phyloP scores from a whole-genome alignment of 2,797 vertebrate species.

The Trichosurus vulpecula region DNA sequence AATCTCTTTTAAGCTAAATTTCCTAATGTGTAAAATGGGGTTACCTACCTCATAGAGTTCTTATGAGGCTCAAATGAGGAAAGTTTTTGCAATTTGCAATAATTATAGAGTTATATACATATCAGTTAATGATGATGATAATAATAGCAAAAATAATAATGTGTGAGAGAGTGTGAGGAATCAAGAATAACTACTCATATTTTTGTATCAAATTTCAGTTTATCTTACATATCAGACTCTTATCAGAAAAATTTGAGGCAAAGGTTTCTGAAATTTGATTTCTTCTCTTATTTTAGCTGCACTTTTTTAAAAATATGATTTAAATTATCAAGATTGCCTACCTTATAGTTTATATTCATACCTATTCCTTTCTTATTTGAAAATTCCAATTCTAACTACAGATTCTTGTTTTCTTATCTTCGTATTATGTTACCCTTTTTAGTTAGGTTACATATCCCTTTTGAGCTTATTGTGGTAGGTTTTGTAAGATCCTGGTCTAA shows the following conservation, averaged over 20 bases:
- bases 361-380: neutral
- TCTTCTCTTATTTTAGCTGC: neutral
- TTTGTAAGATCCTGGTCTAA: neutral
- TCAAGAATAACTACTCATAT: neutral
- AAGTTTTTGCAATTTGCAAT: neutral
- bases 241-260: neutral
- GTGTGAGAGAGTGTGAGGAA: neutral
- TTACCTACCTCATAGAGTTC: neutral
- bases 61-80: neutral
- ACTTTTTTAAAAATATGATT: too few relatives aligned
- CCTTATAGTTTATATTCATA: neutral
- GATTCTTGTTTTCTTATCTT: neutral
- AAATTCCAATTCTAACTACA: neutral
- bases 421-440: neutral
- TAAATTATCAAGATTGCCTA: too few relatives aligned
- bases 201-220: neutral
- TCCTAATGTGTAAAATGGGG: neutral
- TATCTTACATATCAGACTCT: neutral
- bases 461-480: neutral
- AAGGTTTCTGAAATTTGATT: too few relatives aligned
- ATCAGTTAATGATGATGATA: neutral
- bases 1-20: neutral
- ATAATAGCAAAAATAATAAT: neutral
- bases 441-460: neutral
- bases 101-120: neutral